Evolutionary conservation across 1,140 invertebrate species (phyloP).

Genomic region (Cotesia vestalis): DNA sequence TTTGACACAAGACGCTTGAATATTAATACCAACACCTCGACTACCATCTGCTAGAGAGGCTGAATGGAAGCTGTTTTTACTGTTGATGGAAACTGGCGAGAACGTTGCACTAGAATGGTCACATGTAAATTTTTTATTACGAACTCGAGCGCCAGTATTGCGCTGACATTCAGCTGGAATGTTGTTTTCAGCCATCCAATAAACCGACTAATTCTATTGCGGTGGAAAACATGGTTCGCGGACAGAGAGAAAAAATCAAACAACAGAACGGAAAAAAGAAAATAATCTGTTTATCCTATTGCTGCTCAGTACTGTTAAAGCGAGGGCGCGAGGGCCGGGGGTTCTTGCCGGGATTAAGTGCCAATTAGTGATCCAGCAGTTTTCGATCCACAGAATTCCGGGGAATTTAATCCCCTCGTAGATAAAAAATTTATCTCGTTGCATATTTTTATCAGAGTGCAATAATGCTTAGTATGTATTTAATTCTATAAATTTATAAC

Average conservation of each 20-base stretch:
- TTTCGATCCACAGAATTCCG: not conserved
- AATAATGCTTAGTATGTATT: not conserved
- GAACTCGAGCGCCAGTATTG: no score
- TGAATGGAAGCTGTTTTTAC: no score
- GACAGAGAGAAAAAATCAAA: not conserved
- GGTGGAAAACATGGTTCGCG: not conserved
- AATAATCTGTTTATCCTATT: constrained; percentile 14
- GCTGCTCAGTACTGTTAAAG: not conserved
- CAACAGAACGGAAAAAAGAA: not conserved
- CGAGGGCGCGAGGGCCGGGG: not conserved
- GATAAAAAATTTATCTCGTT: not conserved
- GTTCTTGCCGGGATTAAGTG: constrained; percentile 3
- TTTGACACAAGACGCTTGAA: no score
- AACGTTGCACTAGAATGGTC: no score
- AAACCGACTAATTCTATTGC: constrained; percentile 10
- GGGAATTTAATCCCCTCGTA: not conserved
- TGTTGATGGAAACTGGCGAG: no score
- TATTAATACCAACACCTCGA: no score
- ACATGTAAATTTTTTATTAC: no score
- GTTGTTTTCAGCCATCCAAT: constrained; percentile 1
- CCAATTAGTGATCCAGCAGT: constrained; percentile 8
- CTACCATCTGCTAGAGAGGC: no score
- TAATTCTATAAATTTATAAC: not conserved
- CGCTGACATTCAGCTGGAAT: no score
- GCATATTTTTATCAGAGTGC: not conserved